A percentile compares a stretch with the other conserved stretches of the same genome.
Conservation (phyloP, 2,888 invertebrate genomes). For the Amaurobius ferox region DNA sequence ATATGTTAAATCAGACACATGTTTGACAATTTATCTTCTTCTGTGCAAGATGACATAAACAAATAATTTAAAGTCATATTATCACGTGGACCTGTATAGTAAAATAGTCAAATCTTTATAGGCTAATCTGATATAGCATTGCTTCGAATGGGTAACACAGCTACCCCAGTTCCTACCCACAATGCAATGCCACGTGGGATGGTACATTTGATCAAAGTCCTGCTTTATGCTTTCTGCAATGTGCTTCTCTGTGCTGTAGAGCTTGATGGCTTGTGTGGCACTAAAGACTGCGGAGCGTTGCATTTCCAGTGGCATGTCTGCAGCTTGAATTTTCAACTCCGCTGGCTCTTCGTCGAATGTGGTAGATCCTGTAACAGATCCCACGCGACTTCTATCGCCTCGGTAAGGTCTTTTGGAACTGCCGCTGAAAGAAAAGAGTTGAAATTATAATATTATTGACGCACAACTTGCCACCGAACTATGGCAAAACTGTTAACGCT, state of each 20-base stretch:
- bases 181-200: constrained; percentile 75
- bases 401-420: background rate
- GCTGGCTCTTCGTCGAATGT: constrained; percentile 62
- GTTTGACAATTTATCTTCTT: too few relatives aligned
- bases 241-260: constrained; percentile 74
- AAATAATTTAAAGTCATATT: too few relatives aligned
- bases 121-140: constrained; percentile 74
- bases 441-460: too few relatives aligned
- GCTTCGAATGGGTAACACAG: constrained; percentile 75
- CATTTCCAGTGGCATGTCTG: constrained; percentile 75
- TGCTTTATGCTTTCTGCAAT: constrained; percentile 75
- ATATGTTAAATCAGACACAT: too few relatives aligned
- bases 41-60: too few relatives aligned
- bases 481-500: too few relatives aligned
- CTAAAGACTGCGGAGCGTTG: constrained; percentile 74
- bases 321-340: constrained; percentile 74
- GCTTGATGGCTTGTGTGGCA: constrained; percentile 73
- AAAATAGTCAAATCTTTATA: constrained; percentile 74
- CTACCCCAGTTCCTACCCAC: constrained; percentile 75
- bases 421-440: background rate
- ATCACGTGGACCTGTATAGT: constrained; percentile 74
- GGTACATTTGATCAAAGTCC: constrained; percentile 74
- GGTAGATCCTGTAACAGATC: constrained; percentile 52
- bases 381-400: constrained; percentile 33
- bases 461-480: too few relatives aligned